phyloP scores from a whole-genome alignment of 2,888 invertebrate genomes.

The Chrysolina haemoptera region DNA sequence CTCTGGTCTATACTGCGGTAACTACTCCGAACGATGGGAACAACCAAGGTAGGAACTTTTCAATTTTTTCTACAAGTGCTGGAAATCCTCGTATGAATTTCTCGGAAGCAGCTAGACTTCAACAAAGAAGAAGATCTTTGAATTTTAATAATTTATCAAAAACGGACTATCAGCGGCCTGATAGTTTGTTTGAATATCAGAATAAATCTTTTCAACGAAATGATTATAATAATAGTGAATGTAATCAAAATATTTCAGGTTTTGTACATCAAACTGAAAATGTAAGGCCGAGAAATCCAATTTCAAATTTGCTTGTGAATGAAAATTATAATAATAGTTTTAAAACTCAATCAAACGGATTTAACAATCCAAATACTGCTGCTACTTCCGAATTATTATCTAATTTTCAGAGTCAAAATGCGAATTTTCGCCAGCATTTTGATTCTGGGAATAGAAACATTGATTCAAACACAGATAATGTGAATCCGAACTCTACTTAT shows the following conservation, averaged over 20 bases:
- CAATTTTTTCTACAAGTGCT: neutral
- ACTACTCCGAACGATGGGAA: neutral
- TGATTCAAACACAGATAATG: too few species aligned
- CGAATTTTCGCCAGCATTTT: neutral
- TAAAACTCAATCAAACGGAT: neutral
- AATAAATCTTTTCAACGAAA: neutral
- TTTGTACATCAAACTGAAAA: too few species aligned
- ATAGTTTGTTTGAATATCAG: neutral
- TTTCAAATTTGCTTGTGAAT: neutral
- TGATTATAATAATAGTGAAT: too few species aligned
- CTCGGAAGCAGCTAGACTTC: neutral
- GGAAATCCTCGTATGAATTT: neutral
- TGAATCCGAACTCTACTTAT: neutral
- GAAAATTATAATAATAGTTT: neutral
- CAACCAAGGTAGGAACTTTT: neutral
- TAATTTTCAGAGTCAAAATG: neutral
- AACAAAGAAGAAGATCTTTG: neutral
- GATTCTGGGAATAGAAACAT: neutral
- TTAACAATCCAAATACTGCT: neutral
- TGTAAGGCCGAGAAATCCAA: neutral
- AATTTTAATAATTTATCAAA: constrained; percentile 1
- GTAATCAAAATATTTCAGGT: too few species aligned
- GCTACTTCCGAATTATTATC: neutral
- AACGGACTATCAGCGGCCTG: neutral
- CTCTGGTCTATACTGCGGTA: neutral